Evolutionary conservation across 2,113 vertebrate genomes (phyloP).

Genomic region (Platysteira castanea): DNA sequence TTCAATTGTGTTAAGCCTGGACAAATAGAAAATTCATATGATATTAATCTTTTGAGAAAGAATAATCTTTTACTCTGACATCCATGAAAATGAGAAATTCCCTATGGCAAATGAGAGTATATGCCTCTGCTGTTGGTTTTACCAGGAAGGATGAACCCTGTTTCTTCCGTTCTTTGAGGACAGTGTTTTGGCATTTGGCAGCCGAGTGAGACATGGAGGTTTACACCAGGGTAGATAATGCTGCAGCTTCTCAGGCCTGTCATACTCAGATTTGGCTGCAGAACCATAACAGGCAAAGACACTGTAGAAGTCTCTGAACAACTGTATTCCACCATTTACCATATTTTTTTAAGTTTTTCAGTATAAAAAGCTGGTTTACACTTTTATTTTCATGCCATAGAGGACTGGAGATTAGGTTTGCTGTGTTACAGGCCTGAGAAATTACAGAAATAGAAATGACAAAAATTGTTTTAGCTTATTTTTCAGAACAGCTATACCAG

Average conservation of each 20-base stretch:
- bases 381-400: background rate
- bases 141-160: background rate
- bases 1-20: background rate
- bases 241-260: background rate
- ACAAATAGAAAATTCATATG: background rate
- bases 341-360: background rate
- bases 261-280: background rate
- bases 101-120: background rate
- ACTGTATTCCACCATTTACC: background rate
- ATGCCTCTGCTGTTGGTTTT: background rate
- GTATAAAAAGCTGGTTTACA: background rate
- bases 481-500: background rate
- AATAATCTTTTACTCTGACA: background rate
- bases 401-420: background rate
- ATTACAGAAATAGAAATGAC: background rate
- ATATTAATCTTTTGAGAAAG: background rate
- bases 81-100: background rate
- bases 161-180: rapidly evolving
- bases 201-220: background rate
- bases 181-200: background rate
- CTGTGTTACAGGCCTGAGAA: background rate
- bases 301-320: background rate
- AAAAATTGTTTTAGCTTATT: background rate
- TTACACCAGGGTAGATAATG: background rate
- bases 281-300: background rate